phyloP scores from a whole-genome alignment of 2,888 invertebrate genomes.

The Dorcus parallelipipedus region DNA sequence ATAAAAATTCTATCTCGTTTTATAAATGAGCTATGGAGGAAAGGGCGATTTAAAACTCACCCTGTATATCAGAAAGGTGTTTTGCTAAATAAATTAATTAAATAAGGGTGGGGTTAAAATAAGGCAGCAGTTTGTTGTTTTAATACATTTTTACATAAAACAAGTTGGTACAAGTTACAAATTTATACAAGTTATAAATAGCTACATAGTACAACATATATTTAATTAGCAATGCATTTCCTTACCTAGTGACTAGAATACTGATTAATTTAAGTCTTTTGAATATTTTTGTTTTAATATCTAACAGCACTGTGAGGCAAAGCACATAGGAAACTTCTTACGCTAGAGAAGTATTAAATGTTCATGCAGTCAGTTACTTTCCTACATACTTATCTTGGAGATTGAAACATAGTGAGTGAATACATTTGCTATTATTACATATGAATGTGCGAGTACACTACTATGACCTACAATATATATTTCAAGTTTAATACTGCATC shows the following conservation, averaged over 20 bases:
- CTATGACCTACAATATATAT: too few species aligned
- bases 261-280: slow-evolving; percentile 41
- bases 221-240: slow-evolving; percentile 30
- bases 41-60: too few species aligned
- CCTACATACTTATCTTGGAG: not conserved
- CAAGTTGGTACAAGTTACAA: slow-evolving; percentile 33
- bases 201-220: slow-evolving; percentile 36
- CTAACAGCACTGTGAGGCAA: slow-evolving; percentile 29
- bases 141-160: slow-evolving; percentile 26
- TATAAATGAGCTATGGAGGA: too few species aligned
- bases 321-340: slow-evolving; percentile 24
- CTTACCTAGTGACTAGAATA: slow-evolving; percentile 41
- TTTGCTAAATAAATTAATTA: too few species aligned
- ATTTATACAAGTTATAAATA: slow-evolving; percentile 33
- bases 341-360: slow-evolving; percentile 2
- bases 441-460: too few species aligned
- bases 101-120: slow-evolving; percentile 2
- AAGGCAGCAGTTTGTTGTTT: slow-evolving; percentile 1
- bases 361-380: slow-evolving; percentile 6
- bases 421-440: too few species aligned
- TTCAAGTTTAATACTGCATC: too few species aligned
- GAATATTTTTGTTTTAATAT: slow-evolving; percentile 25
- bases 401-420: too few species aligned
- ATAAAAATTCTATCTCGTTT: too few species aligned
- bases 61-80: too few species aligned